phyloP scores from a whole-genome alignment of 2,113 vertebrate species.

The Pygathrix nemaeus region DNA sequence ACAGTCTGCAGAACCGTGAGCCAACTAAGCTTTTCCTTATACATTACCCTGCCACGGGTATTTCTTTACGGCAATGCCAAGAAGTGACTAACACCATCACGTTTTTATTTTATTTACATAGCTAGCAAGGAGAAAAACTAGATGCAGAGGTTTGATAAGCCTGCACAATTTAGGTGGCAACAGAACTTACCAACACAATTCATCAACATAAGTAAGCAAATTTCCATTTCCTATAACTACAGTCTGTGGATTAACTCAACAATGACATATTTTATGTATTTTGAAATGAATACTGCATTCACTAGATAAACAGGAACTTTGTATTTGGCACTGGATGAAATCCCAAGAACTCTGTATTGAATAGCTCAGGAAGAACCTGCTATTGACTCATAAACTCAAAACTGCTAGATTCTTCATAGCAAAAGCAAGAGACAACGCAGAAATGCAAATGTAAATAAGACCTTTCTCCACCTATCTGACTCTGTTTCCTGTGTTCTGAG shows the following conservation, averaged over 20 bases:
- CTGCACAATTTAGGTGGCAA: neutral
- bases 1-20: too few species aligned
- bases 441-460: neutral
- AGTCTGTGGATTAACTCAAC: neutral
- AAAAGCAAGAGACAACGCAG: neutral
- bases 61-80: too few species aligned
- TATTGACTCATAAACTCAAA: neutral
- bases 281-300: neutral
- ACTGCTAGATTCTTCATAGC: neutral
- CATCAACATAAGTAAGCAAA: neutral
- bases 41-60: too few species aligned
- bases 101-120: neutral
- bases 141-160: neutral
- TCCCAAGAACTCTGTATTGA: neutral
- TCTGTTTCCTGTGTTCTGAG: neutral
- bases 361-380: neutral
- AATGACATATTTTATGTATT: neutral
- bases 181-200: neutral
- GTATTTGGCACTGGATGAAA: neutral
- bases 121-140: neutral
- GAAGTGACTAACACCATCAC: too few species aligned
- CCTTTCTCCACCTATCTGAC: neutral
- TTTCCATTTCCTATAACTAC: neutral
- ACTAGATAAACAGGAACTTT: neutral
- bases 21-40: too few species aligned